phyloP scores from a whole-genome alignment of 1,140 invertebrate species.

The Camponotus pennsylvanicus region DNA sequence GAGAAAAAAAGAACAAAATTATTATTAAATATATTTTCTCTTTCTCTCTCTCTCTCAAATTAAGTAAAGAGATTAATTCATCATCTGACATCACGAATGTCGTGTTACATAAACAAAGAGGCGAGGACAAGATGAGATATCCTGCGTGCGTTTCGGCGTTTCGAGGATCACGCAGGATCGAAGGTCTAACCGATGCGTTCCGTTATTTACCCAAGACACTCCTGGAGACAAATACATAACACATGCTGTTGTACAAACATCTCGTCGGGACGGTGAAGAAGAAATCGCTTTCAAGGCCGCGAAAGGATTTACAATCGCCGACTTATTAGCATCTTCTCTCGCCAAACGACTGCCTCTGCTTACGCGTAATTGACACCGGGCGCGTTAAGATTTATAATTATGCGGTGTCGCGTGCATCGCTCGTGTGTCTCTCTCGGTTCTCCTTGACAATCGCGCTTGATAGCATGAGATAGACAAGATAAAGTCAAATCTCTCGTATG shows the following conservation, averaged over 20 bases:
- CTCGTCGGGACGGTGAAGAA: not conserved
- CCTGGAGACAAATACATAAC: slow-evolving; percentile 56
- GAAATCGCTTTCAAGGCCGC: slow-evolving; percentile 36
- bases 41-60: not conserved
- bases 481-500: not conserved
- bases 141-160: slow-evolving; percentile 4
- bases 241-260: slow-evolving; percentile 36
- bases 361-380: slow-evolving; percentile 45
- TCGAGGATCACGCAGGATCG: slow-evolving; percentile 2
- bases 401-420: not conserved
- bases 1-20: not conserved
- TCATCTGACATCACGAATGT: not conserved
- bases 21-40: not conserved
- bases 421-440: not conserved
- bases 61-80: not conserved
- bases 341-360: not conserved
- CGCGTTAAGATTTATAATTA: slow-evolving; percentile 53
- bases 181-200: not conserved
- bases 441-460: not conserved
- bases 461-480: not conserved
- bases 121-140: not conserved
- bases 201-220: slow-evolving; percentile 51
- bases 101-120: not conserved
- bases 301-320: slow-evolving; percentile 19
- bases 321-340: slow-evolving; percentile 14